Evolutionary conservation across 2,888 invertebrate species (phyloP), one percentile per base, ranked within the genome.

Genomic region (Eupelmus urozonus): DNA sequence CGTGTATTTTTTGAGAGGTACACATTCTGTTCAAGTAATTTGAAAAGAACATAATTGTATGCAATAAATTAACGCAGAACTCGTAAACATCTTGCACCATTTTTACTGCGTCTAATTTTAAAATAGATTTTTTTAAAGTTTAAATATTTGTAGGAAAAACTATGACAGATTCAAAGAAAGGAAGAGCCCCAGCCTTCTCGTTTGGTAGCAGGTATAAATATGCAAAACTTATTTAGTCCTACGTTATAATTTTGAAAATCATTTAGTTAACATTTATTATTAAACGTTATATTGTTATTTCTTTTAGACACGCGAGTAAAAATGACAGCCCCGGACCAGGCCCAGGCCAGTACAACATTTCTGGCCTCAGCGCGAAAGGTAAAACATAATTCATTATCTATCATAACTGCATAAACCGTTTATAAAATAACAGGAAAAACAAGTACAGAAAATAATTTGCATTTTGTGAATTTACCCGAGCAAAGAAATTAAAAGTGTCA

Each of bases 331-430:
- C 93, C 59, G 96, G 97, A 40, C 97, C 97, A 1, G 97, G 97
- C 23, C 97, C 97, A 18, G 96, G 96, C n/a, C 94, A 95, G 81
- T 97, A 97, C 90, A 96, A 97, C 88, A 94, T 97, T 62, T 94
- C 95, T 82, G 96, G 96, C 79, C 92, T 97, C 87, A 95, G 95
- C 73, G 92, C 95, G 57, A 97, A 95, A 93, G 96, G 96, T 93
- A 90, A 90, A 63, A 42, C 11, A 16, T 59, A 20, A n/a, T 25
- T 62, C n/a, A n/a, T n/a, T n/a, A n/a, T n/a, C n/a, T n/a, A n/a
- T n/a, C n/a, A n/a, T n/a, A n/a, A n/a, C n/a, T 34, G 9, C 9
- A 5, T 34, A 5, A 34, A 34, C 34, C 34, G 9, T 34, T 9
- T 34, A 5, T 5, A 34, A 34, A 34, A 5, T 34, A 34, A 34